A percentile compares a stretch with the other conserved stretches of the same genome.
Evolutionary conservation across 2,797 vertebrate species (phyloP).

Genomic region (Bradypus variegatus): DNA sequence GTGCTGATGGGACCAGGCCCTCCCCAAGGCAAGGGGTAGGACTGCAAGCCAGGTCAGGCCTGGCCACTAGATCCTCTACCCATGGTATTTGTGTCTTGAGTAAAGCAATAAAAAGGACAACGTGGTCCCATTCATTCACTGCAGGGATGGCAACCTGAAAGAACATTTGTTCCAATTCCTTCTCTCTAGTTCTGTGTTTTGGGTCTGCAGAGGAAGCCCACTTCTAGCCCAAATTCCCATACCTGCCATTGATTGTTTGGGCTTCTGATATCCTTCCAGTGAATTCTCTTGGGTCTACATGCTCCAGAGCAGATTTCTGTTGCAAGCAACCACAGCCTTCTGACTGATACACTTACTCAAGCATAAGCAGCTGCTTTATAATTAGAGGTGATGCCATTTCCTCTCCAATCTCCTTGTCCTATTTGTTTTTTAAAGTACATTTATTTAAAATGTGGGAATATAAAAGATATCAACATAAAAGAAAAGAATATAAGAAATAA

Average conservation of each 20-base stretch:
- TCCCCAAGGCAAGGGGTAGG: background rate
- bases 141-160: background rate
- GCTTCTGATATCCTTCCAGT: background rate
- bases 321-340: background rate
- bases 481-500: slow-evolving; percentile 79
- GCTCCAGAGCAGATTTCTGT: background rate
- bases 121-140: background rate
- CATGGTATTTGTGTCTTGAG: background rate
- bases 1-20: background rate
- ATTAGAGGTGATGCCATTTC: background rate
- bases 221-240: background rate
- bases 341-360: background rate
- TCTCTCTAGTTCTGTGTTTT: background rate
- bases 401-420: background rate
- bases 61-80: too few species aligned
- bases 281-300: background rate
- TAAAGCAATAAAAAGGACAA: background rate
- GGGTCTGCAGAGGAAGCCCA: background rate
- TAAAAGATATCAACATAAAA: slow-evolving; percentile 80
- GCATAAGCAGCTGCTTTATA: background rate
- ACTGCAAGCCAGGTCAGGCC: background rate
- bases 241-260: too few species aligned
- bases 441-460: slow-evolving; percentile 79
- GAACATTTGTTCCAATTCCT: background rate
- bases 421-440: too few species aligned